Evolutionary conservation across 2,113 vertebrate species (phyloP).

Genomic region (Limnothrissa miodon): DNA sequence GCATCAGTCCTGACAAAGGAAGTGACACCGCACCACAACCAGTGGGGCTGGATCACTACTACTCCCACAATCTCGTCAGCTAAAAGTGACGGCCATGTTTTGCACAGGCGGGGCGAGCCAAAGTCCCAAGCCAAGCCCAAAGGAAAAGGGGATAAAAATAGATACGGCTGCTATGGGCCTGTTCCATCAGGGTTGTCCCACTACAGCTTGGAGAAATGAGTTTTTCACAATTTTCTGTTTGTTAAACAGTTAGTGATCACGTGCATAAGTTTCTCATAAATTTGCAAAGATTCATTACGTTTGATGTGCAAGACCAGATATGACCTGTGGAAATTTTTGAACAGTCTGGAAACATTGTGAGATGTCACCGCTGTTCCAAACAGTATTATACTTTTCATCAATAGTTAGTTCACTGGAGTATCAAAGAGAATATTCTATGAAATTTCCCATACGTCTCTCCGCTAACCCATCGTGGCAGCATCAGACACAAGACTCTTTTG

Average conservation of each 20-base stretch:
- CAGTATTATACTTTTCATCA: neutral
- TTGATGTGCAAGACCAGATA: neutral
- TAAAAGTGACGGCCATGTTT: neutral
- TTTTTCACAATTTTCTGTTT: neutral
- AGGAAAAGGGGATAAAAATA: slow-evolving; percentile 5
- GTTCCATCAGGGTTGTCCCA: neutral
- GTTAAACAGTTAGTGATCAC: neutral
- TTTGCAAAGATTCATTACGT: neutral
- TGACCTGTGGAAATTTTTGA: neutral
- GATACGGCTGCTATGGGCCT: neutral
- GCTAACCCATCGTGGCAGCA: neutral
- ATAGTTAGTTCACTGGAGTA: neutral
- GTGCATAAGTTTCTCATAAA: too few species aligned
- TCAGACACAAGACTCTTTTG: neutral
- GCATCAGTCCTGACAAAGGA: neutral
- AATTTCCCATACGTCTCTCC: neutral
- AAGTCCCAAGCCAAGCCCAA: neutral
- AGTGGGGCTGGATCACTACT: neutral
- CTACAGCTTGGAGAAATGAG: neutral
- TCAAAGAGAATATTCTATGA: neutral
- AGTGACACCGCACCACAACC: neutral
- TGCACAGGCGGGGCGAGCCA: neutral
- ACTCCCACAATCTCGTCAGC: neutral
- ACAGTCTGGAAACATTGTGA: neutral
- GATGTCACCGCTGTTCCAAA: neutral